phyloP scores from a whole-genome alignment of 1,140 invertebrate genomes.

The Mizuhopecten yessoensis region DNA sequence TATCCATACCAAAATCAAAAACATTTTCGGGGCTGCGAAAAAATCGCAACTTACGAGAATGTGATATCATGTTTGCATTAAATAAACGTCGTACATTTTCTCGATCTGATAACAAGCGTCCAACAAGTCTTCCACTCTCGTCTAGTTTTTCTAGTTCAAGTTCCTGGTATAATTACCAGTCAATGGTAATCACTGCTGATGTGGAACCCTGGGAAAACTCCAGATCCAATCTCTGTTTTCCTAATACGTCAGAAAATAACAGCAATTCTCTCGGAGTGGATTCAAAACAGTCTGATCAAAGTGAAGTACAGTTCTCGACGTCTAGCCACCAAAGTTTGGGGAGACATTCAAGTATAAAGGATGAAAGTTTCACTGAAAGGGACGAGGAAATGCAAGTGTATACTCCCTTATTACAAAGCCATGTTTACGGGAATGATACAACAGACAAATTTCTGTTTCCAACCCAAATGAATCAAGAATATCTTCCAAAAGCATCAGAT shows the following conservation, averaged over 20 bases:
- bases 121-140: slow-evolving; percentile 21
- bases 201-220: slow-evolving; percentile 50
- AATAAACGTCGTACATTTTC: slow-evolving; percentile 20
- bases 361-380: not conserved
- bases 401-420: not conserved
- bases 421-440: not conserved
- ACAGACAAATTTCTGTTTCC: not conserved
- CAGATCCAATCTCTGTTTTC: slow-evolving; percentile 41
- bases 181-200: slow-evolving; percentile 44
- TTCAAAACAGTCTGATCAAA: slow-evolving; percentile 10
- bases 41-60: not conserved
- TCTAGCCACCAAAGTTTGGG: not conserved
- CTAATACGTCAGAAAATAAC: slow-evolving; percentile 41
- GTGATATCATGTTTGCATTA: slow-evolving; percentile 17
- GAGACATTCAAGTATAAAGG: not conserved
- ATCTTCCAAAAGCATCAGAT: not conserved
- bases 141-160: slow-evolving; percentile 51
- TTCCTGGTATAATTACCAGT: slow-evolving; percentile 48
- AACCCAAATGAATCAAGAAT: not conserved
- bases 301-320: not conserved
- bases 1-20: slow-evolving; percentile 51
- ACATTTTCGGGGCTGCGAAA: slow-evolving; percentile 47
- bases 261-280: not conserved
- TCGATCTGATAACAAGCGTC: slow-evolving; percentile 1
- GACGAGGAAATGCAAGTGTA: not conserved